Conservation (phyloP, 1,140 invertebrate genomes). For the Grapholita molesta region DNA sequence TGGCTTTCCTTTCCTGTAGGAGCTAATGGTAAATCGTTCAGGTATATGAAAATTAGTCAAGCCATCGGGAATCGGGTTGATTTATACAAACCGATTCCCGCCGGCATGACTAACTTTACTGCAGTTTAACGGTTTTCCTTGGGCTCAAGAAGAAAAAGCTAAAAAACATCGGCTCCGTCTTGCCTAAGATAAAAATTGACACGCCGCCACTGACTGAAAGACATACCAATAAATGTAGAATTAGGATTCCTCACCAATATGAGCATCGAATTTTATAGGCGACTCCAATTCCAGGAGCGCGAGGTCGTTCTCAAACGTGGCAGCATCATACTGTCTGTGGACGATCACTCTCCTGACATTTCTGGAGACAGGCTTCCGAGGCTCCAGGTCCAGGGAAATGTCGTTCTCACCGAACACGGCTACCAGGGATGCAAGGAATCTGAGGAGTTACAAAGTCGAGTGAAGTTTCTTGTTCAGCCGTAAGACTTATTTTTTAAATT, state of each 20-base stretch:
- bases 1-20: too few relatives aligned
- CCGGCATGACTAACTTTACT: too few relatives aligned
- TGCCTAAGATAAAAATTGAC: too few relatives aligned
- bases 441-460: conserved; percentile 50
- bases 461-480: not conserved
- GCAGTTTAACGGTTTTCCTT: too few relatives aligned
- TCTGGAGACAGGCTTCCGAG: conserved; percentile 85
- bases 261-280: conserved; percentile 89
- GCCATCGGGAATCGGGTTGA: too few relatives aligned
- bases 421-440: conserved; percentile 92
- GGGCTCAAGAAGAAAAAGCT: too few relatives aligned
- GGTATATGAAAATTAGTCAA: too few relatives aligned
- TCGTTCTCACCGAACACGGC: conserved; percentile 95
- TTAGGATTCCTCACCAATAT: conserved; percentile 85
- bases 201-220: not conserved
- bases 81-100: too few relatives aligned
- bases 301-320: conserved; percentile 94
- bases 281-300: conserved; percentile 91
- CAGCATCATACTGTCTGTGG: conserved; percentile 92
- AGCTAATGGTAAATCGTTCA: too few relatives aligned
- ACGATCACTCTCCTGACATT: conserved; percentile 93
- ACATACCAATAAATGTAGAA: too few relatives aligned
- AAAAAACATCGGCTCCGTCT: too few relatives aligned
- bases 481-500: too few relatives aligned
- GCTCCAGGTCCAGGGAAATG: conserved; percentile 89